Evolutionary conservation across 2,888 invertebrate genomes (phyloP).

Genomic region (Eupelmus urozonus): DNA sequence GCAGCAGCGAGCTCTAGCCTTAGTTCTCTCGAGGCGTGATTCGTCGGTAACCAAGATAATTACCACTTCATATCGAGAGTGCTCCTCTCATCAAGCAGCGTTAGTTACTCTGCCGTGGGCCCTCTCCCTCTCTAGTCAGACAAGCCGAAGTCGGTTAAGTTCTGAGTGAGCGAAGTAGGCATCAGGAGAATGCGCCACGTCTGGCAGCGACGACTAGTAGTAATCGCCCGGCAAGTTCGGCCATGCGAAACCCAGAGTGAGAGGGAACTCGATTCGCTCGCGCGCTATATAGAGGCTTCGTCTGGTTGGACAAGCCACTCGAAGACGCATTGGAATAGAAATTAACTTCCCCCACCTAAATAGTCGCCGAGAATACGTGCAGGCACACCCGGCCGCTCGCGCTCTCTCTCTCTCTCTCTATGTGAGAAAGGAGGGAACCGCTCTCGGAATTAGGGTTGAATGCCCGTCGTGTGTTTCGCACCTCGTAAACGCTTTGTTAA

Average conservation of each 20-base stretch:
- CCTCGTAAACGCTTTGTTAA: constrained; percentile 48
- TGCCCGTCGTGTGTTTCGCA: constrained; percentile 22
- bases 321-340: constrained; percentile 49
- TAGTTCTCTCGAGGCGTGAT: too few relatives aligned
- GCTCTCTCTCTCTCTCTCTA: too few relatives aligned
- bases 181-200: constrained; percentile 5
- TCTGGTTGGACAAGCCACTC: constrained; percentile 45
- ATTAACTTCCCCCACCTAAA: constrained; percentile 45
- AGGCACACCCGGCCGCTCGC: too few relatives aligned
- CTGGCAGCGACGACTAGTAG: not conserved
- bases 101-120: constrained; percentile 21
- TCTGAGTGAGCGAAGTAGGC: constrained; percentile 13
- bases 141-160: constrained; percentile 43
- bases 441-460: constrained; percentile 7
- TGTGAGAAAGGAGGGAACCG: not conserved
- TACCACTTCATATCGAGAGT: constrained; percentile 52
- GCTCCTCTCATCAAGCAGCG: constrained; percentile 29
- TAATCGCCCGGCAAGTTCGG: constrained; percentile 40
- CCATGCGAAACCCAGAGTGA: constrained; percentile 16
- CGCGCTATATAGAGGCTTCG: constrained; percentile 17
- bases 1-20: too few relatives aligned
- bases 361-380: not conserved
- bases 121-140: constrained; percentile 15
- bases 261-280: not conserved
- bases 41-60: constrained; percentile 47